Evolutionary conservation across 2,888 invertebrate species (phyloP), one percentile per base, ranked within the genome.

Genomic region (Melieria picta): DNA sequence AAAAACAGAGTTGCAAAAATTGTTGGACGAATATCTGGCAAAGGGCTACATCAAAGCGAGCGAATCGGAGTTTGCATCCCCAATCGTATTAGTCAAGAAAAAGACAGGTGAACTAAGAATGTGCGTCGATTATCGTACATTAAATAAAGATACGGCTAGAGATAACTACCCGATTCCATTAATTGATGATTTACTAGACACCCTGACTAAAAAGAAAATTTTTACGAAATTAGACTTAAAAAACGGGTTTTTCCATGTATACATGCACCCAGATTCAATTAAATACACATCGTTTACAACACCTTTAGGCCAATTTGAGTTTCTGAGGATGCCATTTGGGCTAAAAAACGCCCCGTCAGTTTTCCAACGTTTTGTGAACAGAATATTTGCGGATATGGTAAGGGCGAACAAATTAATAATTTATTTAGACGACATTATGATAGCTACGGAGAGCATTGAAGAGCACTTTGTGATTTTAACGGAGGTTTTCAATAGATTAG

Each of bases 31-130:
- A 10, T 71, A 56, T 47, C 43, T 71, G 6, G 16, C 50, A 45
- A 71, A 65, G 7, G 67, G 65, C 7, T 67, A 60, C 48, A 73
- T 71, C 48, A 50, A 63, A 13, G 30, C n/a, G 10, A 67, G 69
- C 47, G 56, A 73, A 10, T 67, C 70, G 0, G 70, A 71, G 42
- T 71, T 47, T 65, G 66, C 50, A 10, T 73, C 69, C 16, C 70
- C 67, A 5, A 64, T 73, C 5, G 70, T 73, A 5, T 13, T 73
- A 42, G 73, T 73, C 9, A 66, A 50, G 50, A 50, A 7, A 50
- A 50, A 50, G 11, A 50, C 7, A 50, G 50, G 50, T 50, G 50
- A 50, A 10, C 11, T 50, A 11, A 50, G 50, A 50, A 50, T 50
- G 50, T 50, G 50, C 11, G 50, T 11, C 9, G 50, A 50, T 3